A percentile compares a stretch with the other conserved stretches of the same genome.
phyloP scores from a whole-genome alignment of 1,140 invertebrate species.

The Leptopilina boulardi region DNA sequence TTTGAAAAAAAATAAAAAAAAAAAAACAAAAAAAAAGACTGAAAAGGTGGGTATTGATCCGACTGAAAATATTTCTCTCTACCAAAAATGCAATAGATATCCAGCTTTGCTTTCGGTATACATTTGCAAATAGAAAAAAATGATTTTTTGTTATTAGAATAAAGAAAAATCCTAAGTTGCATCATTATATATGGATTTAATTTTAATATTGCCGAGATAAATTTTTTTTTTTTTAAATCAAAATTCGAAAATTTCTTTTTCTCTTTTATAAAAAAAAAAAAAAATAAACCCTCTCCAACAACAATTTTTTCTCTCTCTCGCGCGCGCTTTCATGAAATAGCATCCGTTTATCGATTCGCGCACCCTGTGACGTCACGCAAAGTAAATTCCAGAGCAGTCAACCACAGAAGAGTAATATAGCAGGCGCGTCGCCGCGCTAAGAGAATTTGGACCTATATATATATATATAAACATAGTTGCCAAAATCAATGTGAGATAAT shows the following conservation, averaged over 20 bases:
- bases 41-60: slow-evolving; percentile 21
- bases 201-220: not conserved
- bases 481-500: slow-evolving; percentile 49
- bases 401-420: slow-evolving; percentile 41
- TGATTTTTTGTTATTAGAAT: too few relatives aligned
- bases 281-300: not conserved
- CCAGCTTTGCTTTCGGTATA: slow-evolving; percentile 17
- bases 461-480: too few relatives aligned
- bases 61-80: slow-evolving; percentile 14
- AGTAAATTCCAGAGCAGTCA: slow-evolving; percentile 44
- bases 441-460: slow-evolving; percentile 38
- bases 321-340: not conserved
- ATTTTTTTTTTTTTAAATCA: too few relatives aligned
- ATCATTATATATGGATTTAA: too few relatives aligned
- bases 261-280: too few relatives aligned
- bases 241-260: too few relatives aligned
- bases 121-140: not conserved
- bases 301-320: not conserved
- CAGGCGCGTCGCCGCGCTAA: slow-evolving; percentile 26
- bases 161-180: too few relatives aligned
- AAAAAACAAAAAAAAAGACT: too few relatives aligned
- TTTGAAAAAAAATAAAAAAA: too few relatives aligned
- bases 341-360: slow-evolving; percentile 27
- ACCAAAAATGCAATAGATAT: slow-evolving; percentile 12
- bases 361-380: slow-evolving; percentile 27